phyloP scores from a whole-genome alignment of 2,797 vertebrate genomes.

The Arnoldichthys spilopterus region DNA sequence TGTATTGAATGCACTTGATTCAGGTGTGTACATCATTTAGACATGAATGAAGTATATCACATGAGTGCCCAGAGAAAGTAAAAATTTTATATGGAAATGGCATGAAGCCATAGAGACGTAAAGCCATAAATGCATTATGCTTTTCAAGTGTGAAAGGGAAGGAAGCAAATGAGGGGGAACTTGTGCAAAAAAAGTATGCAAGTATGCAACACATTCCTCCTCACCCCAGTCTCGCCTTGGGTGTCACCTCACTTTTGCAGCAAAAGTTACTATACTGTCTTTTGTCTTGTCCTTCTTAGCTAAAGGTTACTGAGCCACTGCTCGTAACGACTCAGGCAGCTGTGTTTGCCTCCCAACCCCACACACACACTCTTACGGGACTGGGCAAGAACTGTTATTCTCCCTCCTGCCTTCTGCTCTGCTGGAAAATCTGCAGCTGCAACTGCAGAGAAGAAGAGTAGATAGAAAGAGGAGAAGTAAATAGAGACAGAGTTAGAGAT shows the following conservation, averaged over 20 bases:
- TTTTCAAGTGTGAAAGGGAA: background rate
- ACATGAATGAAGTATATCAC: background rate
- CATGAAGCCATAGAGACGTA: too few species aligned
- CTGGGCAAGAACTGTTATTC: slow-evolving; percentile 56
- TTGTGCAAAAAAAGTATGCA: slow-evolving; percentile 1
- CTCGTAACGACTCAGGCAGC: slow-evolving; percentile 57
- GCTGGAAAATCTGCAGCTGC: slow-evolving; percentile 56
- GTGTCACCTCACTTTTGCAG: slow-evolving; percentile 15
- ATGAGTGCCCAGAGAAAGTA: too few species aligned
- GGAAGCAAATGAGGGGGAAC: background rate
- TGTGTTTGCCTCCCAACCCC: slow-evolving; percentile 61
- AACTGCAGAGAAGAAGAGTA: slow-evolving; percentile 22
- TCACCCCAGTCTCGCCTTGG: slow-evolving; percentile 21
- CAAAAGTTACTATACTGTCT: slow-evolving; percentile 1
- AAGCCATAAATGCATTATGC: too few species aligned
- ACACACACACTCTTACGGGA: slow-evolving; percentile 47
- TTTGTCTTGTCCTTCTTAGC: slow-evolving; percentile 20
- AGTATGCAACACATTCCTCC: slow-evolving; percentile 16
- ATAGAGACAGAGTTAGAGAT: too few species aligned
- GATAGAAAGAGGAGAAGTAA: background rate
- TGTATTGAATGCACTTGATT: background rate
- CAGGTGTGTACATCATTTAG: background rate
- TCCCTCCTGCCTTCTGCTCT: slow-evolving; percentile 49
- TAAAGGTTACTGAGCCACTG: slow-evolving; percentile 41
- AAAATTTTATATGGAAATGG: too few species aligned